Conservation (phyloP, 1,140 invertebrate species). For the Lasaia peninsularis region DNA sequence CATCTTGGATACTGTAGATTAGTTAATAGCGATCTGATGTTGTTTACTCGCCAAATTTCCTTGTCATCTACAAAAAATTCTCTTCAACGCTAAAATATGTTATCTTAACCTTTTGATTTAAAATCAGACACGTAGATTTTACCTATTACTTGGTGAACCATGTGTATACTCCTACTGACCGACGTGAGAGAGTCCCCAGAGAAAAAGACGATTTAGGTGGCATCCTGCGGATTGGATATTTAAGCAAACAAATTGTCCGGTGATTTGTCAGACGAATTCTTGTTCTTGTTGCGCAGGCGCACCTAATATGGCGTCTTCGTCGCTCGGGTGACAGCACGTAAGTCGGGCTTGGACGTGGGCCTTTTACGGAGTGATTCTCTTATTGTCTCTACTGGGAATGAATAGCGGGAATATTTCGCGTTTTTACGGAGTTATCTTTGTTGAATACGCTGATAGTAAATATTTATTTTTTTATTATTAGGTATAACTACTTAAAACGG, state of each 20-base stretch:
- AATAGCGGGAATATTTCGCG: slow-evolving; percentile 32
- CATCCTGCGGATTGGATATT: slow-evolving; percentile 39
- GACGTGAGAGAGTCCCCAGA: too few species aligned
- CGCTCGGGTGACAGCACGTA: slow-evolving; percentile 39
- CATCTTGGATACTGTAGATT: too few species aligned
- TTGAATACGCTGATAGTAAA: not conserved
- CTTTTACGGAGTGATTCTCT: slow-evolving; percentile 40
- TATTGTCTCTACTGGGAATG: slow-evolving; percentile 46
- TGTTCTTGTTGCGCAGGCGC: slow-evolving; percentile 44
- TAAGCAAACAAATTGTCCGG: slow-evolving; percentile 62
- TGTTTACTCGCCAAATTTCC: too few species aligned
- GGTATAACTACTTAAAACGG: too few species aligned
- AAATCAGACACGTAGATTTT: too few species aligned
- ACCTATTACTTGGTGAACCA: too few species aligned
- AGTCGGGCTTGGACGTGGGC: slow-evolving; percentile 37
- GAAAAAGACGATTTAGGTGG: slow-evolving; percentile 9
- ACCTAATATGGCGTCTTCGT: slow-evolving; percentile 49
- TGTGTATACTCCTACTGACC: too few species aligned
- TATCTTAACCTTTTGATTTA: too few species aligned
- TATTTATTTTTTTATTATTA: not conserved
- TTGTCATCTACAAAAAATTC: too few species aligned
- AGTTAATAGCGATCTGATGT: too few species aligned
- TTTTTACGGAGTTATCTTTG: slow-evolving; percentile 17
- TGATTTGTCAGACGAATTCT: slow-evolving; percentile 66
- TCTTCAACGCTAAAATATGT: too few species aligned